phyloP scores from a whole-genome alignment of 2,113 vertebrate genomes.

The Hypocryptadius cinnamomeus region DNA sequence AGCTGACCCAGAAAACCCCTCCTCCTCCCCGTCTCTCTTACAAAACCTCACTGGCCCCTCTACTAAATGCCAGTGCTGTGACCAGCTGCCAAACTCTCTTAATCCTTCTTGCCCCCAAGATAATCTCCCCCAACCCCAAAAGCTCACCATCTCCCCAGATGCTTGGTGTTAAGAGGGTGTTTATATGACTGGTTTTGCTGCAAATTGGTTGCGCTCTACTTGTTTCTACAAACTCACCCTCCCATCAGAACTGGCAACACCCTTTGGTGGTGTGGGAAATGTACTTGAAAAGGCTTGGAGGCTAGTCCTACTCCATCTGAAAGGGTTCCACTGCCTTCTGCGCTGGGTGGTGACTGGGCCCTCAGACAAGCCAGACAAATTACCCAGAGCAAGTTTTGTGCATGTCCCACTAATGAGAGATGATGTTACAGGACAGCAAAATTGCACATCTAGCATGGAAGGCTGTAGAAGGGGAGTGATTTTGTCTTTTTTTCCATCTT shows the following conservation, averaged over 20 bases:
- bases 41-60: background rate
- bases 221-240: background rate
- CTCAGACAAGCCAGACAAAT: background rate
- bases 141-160: background rate
- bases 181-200: background rate
- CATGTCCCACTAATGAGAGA: conserved; percentile 13
- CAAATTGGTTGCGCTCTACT: background rate
- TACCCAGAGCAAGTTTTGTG: background rate
- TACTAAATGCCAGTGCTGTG: background rate
- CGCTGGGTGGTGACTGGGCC: background rate
- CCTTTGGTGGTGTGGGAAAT: conserved; percentile 6
- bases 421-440: conserved; percentile 12
- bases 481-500: background rate
- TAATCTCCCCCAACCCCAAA: conserved; percentile 48
- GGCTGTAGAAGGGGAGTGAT: background rate
- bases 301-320: background rate
- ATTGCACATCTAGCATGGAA: background rate
- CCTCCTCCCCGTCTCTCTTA: background rate
- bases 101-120: conserved; percentile 14
- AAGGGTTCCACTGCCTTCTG: background rate
- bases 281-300: background rate
- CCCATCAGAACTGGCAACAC: background rate
- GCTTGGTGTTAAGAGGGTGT: background rate
- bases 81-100: conserved; percentile 42
- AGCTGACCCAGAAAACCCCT: conserved; percentile 50